Evolutionary conservation across 2,888 invertebrate species (phyloP), one percentile per base, ranked within the genome.

Genomic region (Cancer borealis): DNA sequence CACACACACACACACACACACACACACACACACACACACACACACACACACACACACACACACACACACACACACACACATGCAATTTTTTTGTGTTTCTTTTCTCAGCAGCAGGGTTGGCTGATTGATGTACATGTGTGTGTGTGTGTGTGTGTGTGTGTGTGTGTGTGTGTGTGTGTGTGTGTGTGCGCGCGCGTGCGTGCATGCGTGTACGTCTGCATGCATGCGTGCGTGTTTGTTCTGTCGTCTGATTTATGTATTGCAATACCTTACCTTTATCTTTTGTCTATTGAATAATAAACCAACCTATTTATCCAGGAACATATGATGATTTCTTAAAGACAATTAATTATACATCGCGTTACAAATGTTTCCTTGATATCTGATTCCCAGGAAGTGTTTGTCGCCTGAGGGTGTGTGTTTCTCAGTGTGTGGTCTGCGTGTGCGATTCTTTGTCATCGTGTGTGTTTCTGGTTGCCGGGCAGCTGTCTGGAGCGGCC

Each of bases 101-200:
- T 21, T 60, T 73, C 8, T 73, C n/a, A 26, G 26, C 8, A 26
- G 17, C 14, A 39, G 45, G 46, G 26, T 88, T 21, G n/a, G 39
- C 39, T 14, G 26, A 39, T 88, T 14, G 14, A 39, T 88, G 30
- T 88, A 0, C 17, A 10, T 88, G 30, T 88, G 88, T 88, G 88
- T 88, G 0, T 88, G 30, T 88, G 30, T 88, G 30, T 88, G 8
- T 88, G 30, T 88, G 30, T 88, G 30, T 88, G 30, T 88, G 30
- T 88, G 79, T 92, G 79, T 73, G 79, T 92, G 6, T 73, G 8
- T 92, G n/a, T 92, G 45, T 92, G n/a, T 79, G 17, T 73, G 45
- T 79, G n/a, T 47, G 12, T 92, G 45, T 39, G 45, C 46, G 45
- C 30, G 10, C 79, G 79, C 79, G 8, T 49, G 12, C n/a, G 17